phyloP scores from a whole-genome alignment of 2,888 invertebrate species.

The Athalia cordata region DNA sequence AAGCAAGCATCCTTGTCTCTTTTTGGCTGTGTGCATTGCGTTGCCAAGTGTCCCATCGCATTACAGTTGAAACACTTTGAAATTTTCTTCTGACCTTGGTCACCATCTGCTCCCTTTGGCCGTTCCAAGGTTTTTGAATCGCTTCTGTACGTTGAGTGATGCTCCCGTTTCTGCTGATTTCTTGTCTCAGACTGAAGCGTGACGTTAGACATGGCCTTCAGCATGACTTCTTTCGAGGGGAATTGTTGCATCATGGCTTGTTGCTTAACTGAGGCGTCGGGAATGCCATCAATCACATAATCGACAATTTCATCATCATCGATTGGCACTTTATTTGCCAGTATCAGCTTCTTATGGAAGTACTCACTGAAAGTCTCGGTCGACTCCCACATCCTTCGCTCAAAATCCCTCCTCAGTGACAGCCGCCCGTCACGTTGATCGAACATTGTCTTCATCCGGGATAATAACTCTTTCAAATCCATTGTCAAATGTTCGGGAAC shows the following conservation, averaged over 20 bases:
- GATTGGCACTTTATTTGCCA: constrained; percentile 42
- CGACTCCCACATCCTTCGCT: constrained; percentile 40
- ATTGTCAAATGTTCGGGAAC: constrained; percentile 47
- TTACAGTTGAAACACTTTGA: constrained; percentile 39
- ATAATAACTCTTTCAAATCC: constrained; percentile 47
- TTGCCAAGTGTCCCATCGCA: neutral
- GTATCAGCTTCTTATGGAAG: constrained; percentile 41
- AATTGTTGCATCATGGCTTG: no score
- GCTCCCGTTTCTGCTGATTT: no score
- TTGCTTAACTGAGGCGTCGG: constrained; percentile 31
- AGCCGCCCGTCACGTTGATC: constrained; percentile 46
- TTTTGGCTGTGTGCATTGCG: neutral
- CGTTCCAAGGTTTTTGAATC: no score
- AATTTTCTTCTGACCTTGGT: no score
- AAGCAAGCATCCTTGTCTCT: neutral
- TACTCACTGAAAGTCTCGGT: constrained; percentile 45
- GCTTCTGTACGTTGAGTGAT: no score
- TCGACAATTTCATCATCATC: constrained; percentile 44
- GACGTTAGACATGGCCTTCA: neutral
- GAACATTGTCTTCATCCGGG: constrained; percentile 49
- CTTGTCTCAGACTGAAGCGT: no score
- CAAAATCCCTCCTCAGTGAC: constrained; percentile 45
- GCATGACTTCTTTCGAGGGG: neutral
- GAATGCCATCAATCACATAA: constrained; percentile 21
- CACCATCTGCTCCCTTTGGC: no score